These are phyloP conservation scores for Arnoldichthys spilopterus DNA, from an alignment of 2,797 vertebrate species.

Conservation along the genomic window DNA sequence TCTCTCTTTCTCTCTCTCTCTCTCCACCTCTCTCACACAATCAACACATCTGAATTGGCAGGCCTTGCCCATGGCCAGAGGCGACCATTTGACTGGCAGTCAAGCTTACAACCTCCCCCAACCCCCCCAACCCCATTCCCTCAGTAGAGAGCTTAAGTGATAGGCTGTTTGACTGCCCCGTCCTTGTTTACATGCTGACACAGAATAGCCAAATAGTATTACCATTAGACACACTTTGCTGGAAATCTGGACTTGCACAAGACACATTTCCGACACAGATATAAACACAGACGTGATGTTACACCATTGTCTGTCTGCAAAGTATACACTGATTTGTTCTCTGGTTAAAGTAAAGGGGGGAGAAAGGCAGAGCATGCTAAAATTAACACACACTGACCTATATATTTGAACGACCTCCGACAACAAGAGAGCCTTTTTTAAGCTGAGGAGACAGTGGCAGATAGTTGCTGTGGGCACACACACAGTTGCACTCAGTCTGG, in stretches of 20 bases:
- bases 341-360: background rate
- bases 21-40: slow-evolving; percentile 40
- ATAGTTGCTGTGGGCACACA: background rate
- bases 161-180: slow-evolving; percentile 10
- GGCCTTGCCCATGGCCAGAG: slow-evolving; percentile 35
- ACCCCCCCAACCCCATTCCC: no score
- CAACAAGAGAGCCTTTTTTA: slow-evolving; percentile 61
- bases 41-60: slow-evolving; percentile 51
- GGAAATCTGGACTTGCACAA: background rate
- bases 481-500: background rate
- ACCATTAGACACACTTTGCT: background rate
- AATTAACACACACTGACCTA: slow-evolving; percentile 51
- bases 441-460: slow-evolving; percentile 49
- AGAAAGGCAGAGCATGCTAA: background rate
- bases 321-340: background rate
- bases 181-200: background rate
- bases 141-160: slow-evolving; percentile 11
- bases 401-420: slow-evolving; percentile 53
- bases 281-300: background rate
- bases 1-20: slow-evolving; percentile 22
- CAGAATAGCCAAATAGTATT: background rate
- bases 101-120: slow-evolving; percentile 12
- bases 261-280: background rate
- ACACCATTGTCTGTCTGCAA: background rate
- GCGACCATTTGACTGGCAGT: slow-evolving; percentile 48